Evolutionary conservation across 2,888 invertebrate species (phyloP).

Genomic region (Pocota personata): DNA sequence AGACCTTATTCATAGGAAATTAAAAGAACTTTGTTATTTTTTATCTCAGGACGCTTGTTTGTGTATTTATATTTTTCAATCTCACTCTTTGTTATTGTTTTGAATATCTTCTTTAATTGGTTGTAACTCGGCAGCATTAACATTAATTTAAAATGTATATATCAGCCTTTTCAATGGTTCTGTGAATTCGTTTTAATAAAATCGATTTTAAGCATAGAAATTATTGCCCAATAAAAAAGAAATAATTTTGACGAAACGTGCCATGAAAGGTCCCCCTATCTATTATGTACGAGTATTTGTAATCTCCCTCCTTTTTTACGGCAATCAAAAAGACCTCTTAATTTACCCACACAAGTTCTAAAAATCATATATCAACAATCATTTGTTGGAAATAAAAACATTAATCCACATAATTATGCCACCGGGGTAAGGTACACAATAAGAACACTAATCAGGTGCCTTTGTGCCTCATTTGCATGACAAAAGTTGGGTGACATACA

Average conservation of each 20-base stretch:
- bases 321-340: background rate
- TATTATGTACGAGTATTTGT: background rate
- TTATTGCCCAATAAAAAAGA: slow-evolving; percentile 17
- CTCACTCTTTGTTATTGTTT: background rate
- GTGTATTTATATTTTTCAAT: background rate
- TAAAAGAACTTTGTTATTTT: background rate
- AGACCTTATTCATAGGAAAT: background rate
- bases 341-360: background rate
- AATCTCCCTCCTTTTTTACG: background rate
- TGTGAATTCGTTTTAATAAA: slow-evolving; percentile 8
- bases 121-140: background rate
- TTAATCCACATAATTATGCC: slow-evolving; percentile 39
- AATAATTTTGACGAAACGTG: slow-evolving; percentile 27
- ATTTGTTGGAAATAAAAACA: slow-evolving; percentile 36
- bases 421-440: slow-evolving; percentile 2
- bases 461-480: slow-evolving; percentile 32
- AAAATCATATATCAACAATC: background rate
- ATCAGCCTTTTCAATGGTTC: background rate
- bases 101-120: background rate
- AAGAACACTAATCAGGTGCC: slow-evolving; percentile 32
- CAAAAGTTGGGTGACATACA: slow-evolving; percentile 38
- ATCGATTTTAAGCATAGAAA: slow-evolving; percentile 2
- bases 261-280: background rate
- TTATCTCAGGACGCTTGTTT: background rate
- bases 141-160: background rate